Percentiles rank a stretch among this genome's conserved stretches.
These are phyloP conservation scores for Cyprinodon brontotheroides DNA, from an alignment of 2,113 vertebrate genomes.

Conservation along the genomic window DNA sequence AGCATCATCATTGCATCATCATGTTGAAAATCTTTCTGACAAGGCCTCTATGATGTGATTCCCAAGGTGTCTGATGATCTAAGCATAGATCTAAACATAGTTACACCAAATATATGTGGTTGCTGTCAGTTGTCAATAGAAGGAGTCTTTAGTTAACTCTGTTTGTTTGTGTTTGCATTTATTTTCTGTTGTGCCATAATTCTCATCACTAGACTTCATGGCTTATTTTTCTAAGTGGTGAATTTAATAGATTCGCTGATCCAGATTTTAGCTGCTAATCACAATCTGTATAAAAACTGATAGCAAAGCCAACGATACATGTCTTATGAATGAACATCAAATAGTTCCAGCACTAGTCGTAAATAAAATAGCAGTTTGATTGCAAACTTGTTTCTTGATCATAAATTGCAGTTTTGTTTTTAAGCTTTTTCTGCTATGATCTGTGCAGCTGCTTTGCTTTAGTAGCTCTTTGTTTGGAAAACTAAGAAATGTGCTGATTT, in stretches of 20 bases:
- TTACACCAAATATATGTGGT: background rate
- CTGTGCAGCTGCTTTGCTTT: conserved; percentile 32
- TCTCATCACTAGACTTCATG: background rate
- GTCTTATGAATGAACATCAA: background rate
- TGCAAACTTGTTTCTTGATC: background rate
- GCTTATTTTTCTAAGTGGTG: background rate
- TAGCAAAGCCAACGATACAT: conserved; percentile 20
- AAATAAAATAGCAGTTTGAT: background rate
- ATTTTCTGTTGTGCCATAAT: background rate
- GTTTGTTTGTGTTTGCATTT: background rate
- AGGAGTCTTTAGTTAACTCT: conserved; percentile 7
- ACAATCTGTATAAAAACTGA: conserved; percentile 25
- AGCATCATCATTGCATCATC: too few relatives aligned
- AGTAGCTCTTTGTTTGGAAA: conserved; percentile 1
- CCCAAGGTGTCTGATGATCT: background rate
- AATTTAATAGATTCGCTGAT: background rate
- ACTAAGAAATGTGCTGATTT: conserved; percentile 14
- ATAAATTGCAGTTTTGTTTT: background rate
- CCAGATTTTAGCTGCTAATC: conserved; percentile 14
- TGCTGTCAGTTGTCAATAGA: background rate
- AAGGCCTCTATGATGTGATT: background rate
- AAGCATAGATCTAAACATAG: background rate
- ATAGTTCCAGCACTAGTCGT: background rate
- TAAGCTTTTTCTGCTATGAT: background rate
- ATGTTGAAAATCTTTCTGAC: background rate